Conservation (phyloP, 2,888 invertebrate genomes). For the Gymnocheta viridis region DNA sequence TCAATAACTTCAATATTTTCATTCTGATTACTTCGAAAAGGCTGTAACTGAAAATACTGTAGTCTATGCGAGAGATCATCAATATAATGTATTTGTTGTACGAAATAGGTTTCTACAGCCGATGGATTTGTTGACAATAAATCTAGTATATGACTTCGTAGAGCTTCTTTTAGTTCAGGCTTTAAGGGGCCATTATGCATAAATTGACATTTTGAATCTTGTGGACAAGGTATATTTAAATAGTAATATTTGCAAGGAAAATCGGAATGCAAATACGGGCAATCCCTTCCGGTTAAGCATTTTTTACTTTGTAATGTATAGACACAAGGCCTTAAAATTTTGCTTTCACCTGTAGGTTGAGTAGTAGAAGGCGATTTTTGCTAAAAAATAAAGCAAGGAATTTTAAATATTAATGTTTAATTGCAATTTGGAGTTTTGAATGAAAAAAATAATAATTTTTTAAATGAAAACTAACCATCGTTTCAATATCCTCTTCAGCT, state of each 20-base stretch:
- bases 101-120: constrained; percentile 27
- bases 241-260: constrained; percentile 98
- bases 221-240: constrained; percentile 91
- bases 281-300: constrained; percentile 94
- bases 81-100: constrained; percentile 54
- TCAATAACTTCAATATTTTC: constrained; percentile 42
- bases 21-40: background rate
- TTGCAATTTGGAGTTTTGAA: too few relatives aligned
- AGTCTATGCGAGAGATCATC: constrained; percentile 41
- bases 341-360: background rate
- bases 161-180: constrained; percentile 27
- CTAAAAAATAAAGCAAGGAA: background rate
- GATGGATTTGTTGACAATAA: constrained; percentile 35
- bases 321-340: constrained; percentile 33
- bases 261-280: constrained; percentile 96
- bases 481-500: background rate
- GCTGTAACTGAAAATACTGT: constrained; percentile 9
- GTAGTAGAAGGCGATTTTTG: background rate
- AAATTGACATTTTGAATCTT: constrained; percentile 77
- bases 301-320: constrained; percentile 85
- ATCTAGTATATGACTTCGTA: constrained; percentile 56
- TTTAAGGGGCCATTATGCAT: constrained; percentile 60
- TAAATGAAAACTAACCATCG: constrained; percentile 8
- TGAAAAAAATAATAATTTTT: too few relatives aligned
- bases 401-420: too few relatives aligned